Evolutionary conservation across 2,888 invertebrate genomes (phyloP).

Genomic region (Agelastica alni): DNA sequence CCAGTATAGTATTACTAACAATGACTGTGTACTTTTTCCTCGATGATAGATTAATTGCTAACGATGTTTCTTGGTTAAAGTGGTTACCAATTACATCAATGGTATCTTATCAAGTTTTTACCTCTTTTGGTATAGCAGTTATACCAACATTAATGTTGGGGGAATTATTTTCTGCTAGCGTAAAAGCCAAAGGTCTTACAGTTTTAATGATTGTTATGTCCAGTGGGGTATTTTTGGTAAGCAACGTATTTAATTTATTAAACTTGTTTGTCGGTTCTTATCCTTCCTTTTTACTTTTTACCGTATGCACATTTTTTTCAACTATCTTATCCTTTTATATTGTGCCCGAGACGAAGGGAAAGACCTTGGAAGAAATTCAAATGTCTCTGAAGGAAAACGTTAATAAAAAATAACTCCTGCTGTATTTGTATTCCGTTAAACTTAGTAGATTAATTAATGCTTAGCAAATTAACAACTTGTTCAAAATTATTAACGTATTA

Average conservation of each 20-base stretch:
- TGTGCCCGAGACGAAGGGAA: slow-evolving; percentile 52
- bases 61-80: slow-evolving; percentile 36
- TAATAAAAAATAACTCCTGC: no score
- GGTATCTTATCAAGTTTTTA: slow-evolving; percentile 41
- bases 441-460: no score
- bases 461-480: no score
- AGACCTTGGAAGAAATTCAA: slow-evolving; percentile 52
- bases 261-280: slow-evolving; percentile 44
- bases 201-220: slow-evolving; percentile 43
- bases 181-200: slow-evolving; percentile 46
- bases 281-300: slow-evolving; percentile 47
- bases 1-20: slow-evolving; percentile 28
- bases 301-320: slow-evolving; percentile 39
- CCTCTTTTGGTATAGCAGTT: slow-evolving; percentile 42
- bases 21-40: slow-evolving; percentile 42
- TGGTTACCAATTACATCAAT: slow-evolving; percentile 49
- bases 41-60: slow-evolving; percentile 28
- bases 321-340: slow-evolving; percentile 43
- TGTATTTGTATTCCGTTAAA: no score
- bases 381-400: slow-evolving; percentile 32
- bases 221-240: slow-evolving; percentile 34
- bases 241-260: slow-evolving; percentile 47
- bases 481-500: no score
- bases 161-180: slow-evolving; percentile 48
- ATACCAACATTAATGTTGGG: slow-evolving; percentile 47